Evolutionary conservation across 2,113 vertebrate species (phyloP), one percentile per base, ranked within the genome.

Genomic region (Zootoca vivipara): DNA sequence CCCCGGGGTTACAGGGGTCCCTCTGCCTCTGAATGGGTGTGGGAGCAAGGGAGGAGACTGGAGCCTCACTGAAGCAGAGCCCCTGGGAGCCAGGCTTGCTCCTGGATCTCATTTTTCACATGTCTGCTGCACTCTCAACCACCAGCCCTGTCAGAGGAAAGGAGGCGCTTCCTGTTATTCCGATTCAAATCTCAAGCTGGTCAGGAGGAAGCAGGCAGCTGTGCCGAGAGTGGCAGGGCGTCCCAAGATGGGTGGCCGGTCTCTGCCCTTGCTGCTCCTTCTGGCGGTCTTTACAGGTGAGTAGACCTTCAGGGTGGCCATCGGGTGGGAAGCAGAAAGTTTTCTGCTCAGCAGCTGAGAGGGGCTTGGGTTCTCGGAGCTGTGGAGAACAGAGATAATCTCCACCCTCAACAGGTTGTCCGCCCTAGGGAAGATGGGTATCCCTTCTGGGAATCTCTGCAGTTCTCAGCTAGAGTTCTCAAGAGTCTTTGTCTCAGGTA

Each of bases 101-200:
- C 87, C 87, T 77, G 79, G 82, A 94, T 95, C 95, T 96, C 94
- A 93, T 94, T 95, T 95, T 96, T 95, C 94, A 94, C 94, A 93
- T 90, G 95, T 95, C 94, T 94, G 90, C 94, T 78, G 93, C 94
- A 94, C 87, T 77, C 94, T 93, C 93, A 89, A 52, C 94, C 72
- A 95, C 93, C 93, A 94, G 94, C 93, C 89, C 94, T 92, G 95
- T 93, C 93, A 95, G 94, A 96, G 95, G 95, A 96, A 96, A 96
- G 95, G 95, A 96, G 95, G 94, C 88, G 95, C 94, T 96, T 96
- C 95, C 95, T 96, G 95, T 95, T 96, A 94, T 96, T 96, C 90
- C 90, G 89, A 94, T 93, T 94, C 93, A 94, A 93, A 95, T 94
- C 77, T 92, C 94, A 91, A 89, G 87, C 93, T 93, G 70, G 30